A percentile compares a stretch with the other conserved stretches of the same genome.
Evolutionary conservation across 2,888 invertebrate species (phyloP).

Genomic region (Caenorhabditis sp.): DNA sequence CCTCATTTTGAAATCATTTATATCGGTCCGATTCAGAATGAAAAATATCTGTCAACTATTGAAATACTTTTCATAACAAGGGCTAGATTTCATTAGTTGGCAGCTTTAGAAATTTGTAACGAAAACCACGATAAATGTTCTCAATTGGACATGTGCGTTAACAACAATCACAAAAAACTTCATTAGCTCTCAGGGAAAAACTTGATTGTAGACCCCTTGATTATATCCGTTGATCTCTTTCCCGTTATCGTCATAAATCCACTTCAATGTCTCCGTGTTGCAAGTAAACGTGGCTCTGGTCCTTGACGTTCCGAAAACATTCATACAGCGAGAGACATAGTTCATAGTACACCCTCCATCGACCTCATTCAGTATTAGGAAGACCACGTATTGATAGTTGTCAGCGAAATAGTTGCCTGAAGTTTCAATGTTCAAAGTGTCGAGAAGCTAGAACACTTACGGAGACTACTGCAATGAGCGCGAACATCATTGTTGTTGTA

Average conservation of each 20-base stretch:
- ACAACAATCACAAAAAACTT: too few species aligned
- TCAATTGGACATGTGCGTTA: too few species aligned
- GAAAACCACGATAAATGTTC: too few species aligned
- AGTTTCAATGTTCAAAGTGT: too few species aligned
- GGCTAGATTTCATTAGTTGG: too few species aligned
- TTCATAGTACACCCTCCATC: neutral
- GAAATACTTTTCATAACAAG: too few species aligned
- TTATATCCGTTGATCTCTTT: neutral
- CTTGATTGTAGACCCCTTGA: neutral
- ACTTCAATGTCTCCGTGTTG: conserved; percentile 1
- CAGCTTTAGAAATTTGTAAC: too few species aligned
- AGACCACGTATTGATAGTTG: neutral
- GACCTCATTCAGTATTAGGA: conserved; percentile 4
- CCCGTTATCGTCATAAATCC: conserved; percentile 20
- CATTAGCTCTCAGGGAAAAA: neutral
- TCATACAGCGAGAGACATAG: neutral
- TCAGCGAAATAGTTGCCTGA: neutral
- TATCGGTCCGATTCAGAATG: too few species aligned
- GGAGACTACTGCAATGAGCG: neutral
- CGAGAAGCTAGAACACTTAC: too few species aligned
- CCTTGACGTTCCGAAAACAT: neutral
- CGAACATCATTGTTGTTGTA: neutral
- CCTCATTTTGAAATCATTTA: too few species aligned
- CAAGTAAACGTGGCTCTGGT: conserved; percentile 7
- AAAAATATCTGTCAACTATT: too few species aligned